phyloP scores from a whole-genome alignment of 2,888 invertebrate species.

The Celastrina argiolus region DNA sequence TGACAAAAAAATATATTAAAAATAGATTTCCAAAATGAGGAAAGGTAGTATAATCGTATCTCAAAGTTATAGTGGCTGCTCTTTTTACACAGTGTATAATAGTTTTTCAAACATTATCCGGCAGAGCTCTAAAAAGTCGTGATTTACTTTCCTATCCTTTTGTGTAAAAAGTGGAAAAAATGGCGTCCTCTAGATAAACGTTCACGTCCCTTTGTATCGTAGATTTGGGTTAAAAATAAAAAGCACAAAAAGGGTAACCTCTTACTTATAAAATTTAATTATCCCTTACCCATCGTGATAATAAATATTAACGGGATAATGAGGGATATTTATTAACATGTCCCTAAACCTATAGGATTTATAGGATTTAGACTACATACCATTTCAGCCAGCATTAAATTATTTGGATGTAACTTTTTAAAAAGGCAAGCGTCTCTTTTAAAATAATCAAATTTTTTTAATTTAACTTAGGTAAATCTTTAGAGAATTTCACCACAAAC shows the following conservation, averaged over 20 bases:
- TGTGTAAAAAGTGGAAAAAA: neutral
- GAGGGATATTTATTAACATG: neutral
- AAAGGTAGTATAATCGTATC: too few species aligned
- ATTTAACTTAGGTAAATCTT: too few species aligned
- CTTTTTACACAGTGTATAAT: neutral
- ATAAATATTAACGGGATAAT: neutral
- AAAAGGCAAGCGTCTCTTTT: too few species aligned
- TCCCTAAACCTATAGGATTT: neutral
- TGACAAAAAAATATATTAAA: too few species aligned
- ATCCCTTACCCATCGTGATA: neutral
- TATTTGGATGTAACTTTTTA: too few species aligned
- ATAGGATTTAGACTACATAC: too few species aligned
- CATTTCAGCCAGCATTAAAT: too few species aligned
- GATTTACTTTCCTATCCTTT: neutral
- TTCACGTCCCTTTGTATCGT: neutral
- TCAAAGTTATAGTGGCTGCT: too few species aligned
- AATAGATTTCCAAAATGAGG: too few species aligned
- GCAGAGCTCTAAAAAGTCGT: neutral
- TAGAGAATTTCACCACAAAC: too few species aligned
- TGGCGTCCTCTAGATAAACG: neutral
- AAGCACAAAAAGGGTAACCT: neutral
- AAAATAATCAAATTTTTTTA: too few species aligned
- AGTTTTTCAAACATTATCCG: neutral
- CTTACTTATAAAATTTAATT: constrained; percentile 8
- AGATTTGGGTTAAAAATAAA: neutral